Base-by-base conservation (phyloP, 2,888 invertebrate species). In the Chalcosyrphus nemorum region DNA sequence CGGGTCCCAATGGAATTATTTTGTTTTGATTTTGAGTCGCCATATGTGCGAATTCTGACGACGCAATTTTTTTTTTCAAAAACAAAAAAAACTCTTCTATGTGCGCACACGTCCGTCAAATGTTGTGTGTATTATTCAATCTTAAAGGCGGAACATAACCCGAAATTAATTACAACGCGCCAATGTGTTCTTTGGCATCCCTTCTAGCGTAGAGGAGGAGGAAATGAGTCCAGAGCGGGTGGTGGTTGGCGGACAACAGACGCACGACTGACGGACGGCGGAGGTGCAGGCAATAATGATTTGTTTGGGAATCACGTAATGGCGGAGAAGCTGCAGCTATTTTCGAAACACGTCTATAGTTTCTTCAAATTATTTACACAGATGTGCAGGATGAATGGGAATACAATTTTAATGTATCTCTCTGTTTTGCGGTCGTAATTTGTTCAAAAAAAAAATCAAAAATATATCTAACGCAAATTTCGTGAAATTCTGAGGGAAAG, bases 291-390 rank as follows among this genome's bases (percentile, higher is more conserved):
- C 57, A 50, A 59, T n/a, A 66, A 68, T 70, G 54, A 56, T 77
- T 70, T 78, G 72, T 78, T 70, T 71, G 63, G 63, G 38, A 38
- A 68, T 77, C 70, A 47, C 72, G 63, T 45, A 63, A 56, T 45
- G 61, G n/a, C n/a, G n/a, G n/a, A 2, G 24, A 32, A 52, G 11
- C 11, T 54, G 27, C n/a, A 45, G 43, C 71, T 77, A 77, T 77
- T 77, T 77, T 77, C 45, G 77, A 63, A 77, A 45, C 29, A 52
- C 29, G 50, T 77, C 43, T 70, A 70, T 24, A 24, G 70, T 27
- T 45, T 63, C 61, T n/a, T n/a, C n/a, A n/a, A 71, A 70, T 77
- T 78, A 78, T 72, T 78, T 47, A 38, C 61, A 47, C 78, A 78
- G 78, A 78, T 78, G 78, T 52, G 50, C 19, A 9, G 13, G 21